Conservation (phyloP, 2,797 vertebrate species). For the Petrocephalus sullivani region DNA sequence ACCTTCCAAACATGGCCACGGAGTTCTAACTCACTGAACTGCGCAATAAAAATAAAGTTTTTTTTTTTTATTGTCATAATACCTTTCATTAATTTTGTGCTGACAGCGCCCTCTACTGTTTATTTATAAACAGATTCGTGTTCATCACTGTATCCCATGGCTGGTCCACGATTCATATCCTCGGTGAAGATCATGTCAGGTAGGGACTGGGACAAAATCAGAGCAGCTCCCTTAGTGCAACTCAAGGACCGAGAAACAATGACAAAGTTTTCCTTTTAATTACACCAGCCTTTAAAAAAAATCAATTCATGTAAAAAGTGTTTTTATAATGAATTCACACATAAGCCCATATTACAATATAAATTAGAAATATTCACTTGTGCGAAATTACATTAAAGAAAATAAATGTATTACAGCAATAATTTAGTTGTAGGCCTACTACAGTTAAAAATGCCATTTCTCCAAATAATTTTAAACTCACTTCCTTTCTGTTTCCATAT, state of each 20-base stretch:
- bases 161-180: not conserved
- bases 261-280: not conserved
- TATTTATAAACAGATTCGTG: not conserved
- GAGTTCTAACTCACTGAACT: not conserved
- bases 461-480: not conserved
- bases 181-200: not conserved
- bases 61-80: not conserved
- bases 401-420: not conserved
- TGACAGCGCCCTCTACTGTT: not conserved
- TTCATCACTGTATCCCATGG: not conserved
- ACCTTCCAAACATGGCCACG: not conserved
- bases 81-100: not conserved
- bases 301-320: not conserved
- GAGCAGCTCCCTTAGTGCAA: not conserved
- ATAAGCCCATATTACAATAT: not conserved
- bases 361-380: not conserved
- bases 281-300: not conserved
- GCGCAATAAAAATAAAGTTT: not conserved
- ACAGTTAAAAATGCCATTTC: not conserved
- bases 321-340: not conserved
- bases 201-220: not conserved
- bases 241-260: not conserved
- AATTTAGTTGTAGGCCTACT: not conserved
- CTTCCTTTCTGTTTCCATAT: not conserved
- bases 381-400: not conserved